A percentile compares a stretch with the other conserved stretches of the same genome.
Evolutionary conservation across 2,888 invertebrate species (phyloP).

Genomic region (Polymixis lichenea): DNA sequence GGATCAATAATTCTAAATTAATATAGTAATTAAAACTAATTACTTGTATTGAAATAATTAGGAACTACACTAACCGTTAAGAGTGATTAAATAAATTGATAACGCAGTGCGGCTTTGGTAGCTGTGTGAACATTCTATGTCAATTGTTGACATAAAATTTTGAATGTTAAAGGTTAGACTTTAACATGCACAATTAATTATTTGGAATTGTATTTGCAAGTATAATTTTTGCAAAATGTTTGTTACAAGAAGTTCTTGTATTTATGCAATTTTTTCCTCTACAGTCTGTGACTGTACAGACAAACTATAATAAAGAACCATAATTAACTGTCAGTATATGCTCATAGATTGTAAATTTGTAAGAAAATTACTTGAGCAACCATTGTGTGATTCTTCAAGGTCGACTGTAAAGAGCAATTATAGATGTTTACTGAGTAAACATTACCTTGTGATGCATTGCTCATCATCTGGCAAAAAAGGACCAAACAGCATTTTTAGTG

Average conservation of each 20-base stretch:
- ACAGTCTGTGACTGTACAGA: neutral
- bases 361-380: slow-evolving; percentile 38
- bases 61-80: neutral
- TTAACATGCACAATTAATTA: slow-evolving; percentile 11
- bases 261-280: neutral
- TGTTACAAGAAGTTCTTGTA: neutral
- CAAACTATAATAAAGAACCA: slow-evolving; percentile 17
- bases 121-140: no score
- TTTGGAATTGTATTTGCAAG: neutral
- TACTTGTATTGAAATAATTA: slow-evolving; percentile 11
- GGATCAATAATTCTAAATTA: neutral
- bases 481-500: slow-evolving; percentile 50
- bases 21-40: slow-evolving; percentile 7
- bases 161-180: no score
- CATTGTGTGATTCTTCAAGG: slow-evolving; percentile 56
- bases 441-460: slow-evolving; percentile 37
- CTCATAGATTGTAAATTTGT: slow-evolving; percentile 43
- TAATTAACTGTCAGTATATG: slow-evolving; percentile 34
- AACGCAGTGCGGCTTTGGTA: neutral
- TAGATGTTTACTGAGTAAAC: slow-evolving; percentile 48
- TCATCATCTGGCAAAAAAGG: slow-evolving; percentile 30
- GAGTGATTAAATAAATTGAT: slow-evolving; percentile 39
- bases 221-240: neutral
- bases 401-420: slow-evolving; percentile 42
- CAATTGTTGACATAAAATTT: no score